Conservation (phyloP, 2,113 vertebrate genomes). For the Eublepharis macularius region DNA sequence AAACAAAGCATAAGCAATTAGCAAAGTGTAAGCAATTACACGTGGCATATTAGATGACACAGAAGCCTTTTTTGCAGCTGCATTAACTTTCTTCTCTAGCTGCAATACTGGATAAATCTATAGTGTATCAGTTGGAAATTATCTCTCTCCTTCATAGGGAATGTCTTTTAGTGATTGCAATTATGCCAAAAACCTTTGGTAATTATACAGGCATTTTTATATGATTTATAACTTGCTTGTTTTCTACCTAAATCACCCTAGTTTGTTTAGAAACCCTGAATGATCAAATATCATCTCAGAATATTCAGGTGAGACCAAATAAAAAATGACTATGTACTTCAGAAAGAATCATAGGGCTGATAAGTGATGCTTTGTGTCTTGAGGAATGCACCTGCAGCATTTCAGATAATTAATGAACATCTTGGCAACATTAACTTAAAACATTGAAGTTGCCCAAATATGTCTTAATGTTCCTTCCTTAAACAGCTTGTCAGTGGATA, state of each 20-base stretch:
- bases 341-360: constrained; percentile 57
- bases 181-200: constrained; percentile 36
- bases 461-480: constrained; percentile 23
- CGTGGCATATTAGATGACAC: no score
- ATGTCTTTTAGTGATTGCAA: constrained; percentile 47
- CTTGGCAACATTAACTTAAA: constrained; percentile 39
- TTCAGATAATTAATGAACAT: constrained; percentile 51
- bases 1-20: no score
- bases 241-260: constrained; percentile 37
- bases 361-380: constrained; percentile 26
- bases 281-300: constrained; percentile 53
- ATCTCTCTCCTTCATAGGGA: constrained; percentile 44
- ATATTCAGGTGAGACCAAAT: constrained; percentile 62
- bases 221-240: constrained; percentile 48
- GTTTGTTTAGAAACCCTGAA: constrained; percentile 51
- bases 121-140: constrained; percentile 70
- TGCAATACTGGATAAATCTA: no score
- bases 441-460: constrained; percentile 4
- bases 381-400: constrained; percentile 64
- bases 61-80: no score
- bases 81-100: no score
- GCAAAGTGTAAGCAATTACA: no score
- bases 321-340: constrained; percentile 74
- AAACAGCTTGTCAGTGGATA: constrained; percentile 26
- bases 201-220: constrained; percentile 60